Evolutionary conservation across 2,113 vertebrate species (phyloP), one percentile per base, ranked within the genome.

Genomic region (Campylomormyrus numenius): DNA sequence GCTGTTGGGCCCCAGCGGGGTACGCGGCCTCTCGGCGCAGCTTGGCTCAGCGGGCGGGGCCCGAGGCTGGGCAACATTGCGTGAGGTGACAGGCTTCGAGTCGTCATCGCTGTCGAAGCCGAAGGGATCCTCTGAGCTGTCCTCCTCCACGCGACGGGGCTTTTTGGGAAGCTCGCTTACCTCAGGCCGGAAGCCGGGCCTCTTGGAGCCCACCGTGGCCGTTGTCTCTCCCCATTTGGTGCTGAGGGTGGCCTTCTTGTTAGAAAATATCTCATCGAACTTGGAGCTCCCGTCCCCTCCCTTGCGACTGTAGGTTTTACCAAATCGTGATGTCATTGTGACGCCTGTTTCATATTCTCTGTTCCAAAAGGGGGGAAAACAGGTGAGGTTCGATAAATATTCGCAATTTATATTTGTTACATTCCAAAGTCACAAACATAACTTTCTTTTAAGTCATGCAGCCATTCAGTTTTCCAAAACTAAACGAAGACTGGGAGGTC

Each of bases 261-360:
- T 99, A 91, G 98, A 98, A 95, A 99, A 97, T 9, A 99, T 97
- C 95, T 99, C 98, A 9, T 99, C 98, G 48, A 99, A 99, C 95
- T 99, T 99, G 92, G 98, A 99, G 93, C 96, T 98, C 94, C 98
- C 97, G 89, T 98, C 97, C 90, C 98, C 98, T 88, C 97, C 97
- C 95, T 98, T 99, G 90, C 98, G 97, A 96, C 98, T 99, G 93
- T 99, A 99, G 93, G 98, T 99, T 98, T 99, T 99, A 94, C 98
- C 98, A 95, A 99, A 98, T 97, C 98, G 97, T 93, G 98, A 99
- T 93, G 98, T 99, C 98, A 99, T 99, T 98, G 98, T 99, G 96
- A 96, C 96, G 95, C 96, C 94, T 97, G 97, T 97, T 96, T 99
- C 98, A 99, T 99, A 99, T 99, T 99, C 98, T 96, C 97, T 99